Conservation (phyloP, 2,113 vertebrate genomes). For the Serilophus lunatus region DNA sequence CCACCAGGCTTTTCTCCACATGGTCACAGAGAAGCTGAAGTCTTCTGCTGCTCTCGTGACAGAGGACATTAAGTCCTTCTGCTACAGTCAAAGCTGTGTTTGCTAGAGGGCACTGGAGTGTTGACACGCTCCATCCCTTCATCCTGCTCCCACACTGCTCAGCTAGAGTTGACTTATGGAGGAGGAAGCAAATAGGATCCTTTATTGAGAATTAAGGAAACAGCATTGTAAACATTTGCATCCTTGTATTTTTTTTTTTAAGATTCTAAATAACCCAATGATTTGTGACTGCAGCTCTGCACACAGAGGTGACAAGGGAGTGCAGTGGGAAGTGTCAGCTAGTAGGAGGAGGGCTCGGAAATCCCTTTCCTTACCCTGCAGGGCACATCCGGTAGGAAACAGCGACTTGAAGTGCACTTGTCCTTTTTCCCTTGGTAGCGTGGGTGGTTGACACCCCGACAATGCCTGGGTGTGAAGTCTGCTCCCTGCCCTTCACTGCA, state of each 20-base stretch:
- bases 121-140: neutral
- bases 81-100: neutral
- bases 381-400: neutral
- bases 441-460: fast-evolving
- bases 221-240: neutral
- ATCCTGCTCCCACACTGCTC: neutral
- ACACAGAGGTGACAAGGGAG: neutral
- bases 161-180: neutral
- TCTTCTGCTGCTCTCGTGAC: neutral
- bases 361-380: neutral
- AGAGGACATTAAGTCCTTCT: neutral
- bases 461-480: neutral
- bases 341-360: neutral
- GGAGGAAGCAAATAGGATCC: slow-evolving; percentile 37
- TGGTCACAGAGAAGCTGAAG: neutral
- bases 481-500: neutral
- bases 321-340: neutral
- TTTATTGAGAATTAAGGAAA: slow-evolving; percentile 50
- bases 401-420: neutral
- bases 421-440: neutral
- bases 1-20: neutral
- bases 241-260: neutral
- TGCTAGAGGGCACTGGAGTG: neutral
- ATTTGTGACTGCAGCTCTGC: neutral
- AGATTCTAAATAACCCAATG: neutral